Evolutionary conservation across 2,113 vertebrate species (phyloP), one percentile per base, ranked within the genome.

Genomic region (Bubo bubo): DNA sequence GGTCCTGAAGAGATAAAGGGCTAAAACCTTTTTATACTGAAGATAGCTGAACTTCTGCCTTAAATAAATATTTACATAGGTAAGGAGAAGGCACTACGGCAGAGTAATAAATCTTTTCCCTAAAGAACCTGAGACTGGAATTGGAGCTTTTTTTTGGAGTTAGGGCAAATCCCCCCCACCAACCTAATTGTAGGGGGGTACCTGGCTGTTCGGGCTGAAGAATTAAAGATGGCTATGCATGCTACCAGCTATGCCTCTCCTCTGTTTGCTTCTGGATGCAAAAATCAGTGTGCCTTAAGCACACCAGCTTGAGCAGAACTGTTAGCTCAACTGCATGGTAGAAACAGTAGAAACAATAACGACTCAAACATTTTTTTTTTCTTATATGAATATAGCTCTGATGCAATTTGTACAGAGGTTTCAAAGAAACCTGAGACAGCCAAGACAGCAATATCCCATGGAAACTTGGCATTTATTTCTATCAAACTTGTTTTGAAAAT

Each of bases 1-100:
- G 77, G 80, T 70, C 66, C 77, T 70, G 53, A 52, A 73, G 91
- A 91, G 76, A 91, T 91, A 75, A 91, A 86, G 49, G 52, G 39
- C 83, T 91, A 86, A 73, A 96, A 50, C 35, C 58, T 94, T 74
- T 56, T 88, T 35, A 84, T 66, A 72, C 45, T 76, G 53, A 87
- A 96, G 89, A 93, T 34, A 89, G 84, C 49, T 73, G 71, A 95
- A 93, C 94, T 96, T 95, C 74, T 95, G 84, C 74, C 91, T 87
- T 82, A 87, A 84, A 59, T 84, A 93, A 96, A 87, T 93, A 85
- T 95, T 95, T 92, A 81, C 70, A 71, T 84, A 83, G 86, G 83
- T 92, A 93, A 94, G 76, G 80, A 90, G 64, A 87, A 92, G 77
- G 43, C 83, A 82, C 58, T 66, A 39, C 3, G 8, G 55, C 87